Percentiles rank a stretch among this genome's conserved stretches.
phyloP scores from a whole-genome alignment of 2,113 vertebrate species.

The Steatornis caripensis region DNA sequence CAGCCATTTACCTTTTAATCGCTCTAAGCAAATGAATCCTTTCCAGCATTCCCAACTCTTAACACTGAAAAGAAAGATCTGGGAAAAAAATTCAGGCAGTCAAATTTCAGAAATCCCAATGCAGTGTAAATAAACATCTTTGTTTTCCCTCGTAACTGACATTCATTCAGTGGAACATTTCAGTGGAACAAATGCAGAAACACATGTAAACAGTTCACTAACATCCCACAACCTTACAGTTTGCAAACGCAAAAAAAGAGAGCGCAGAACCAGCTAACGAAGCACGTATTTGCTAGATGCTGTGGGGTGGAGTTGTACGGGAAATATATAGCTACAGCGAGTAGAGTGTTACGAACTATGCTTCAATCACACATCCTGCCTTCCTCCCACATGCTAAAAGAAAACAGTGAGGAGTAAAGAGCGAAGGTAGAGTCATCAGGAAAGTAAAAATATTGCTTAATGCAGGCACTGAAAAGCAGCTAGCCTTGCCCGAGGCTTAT shows the following conservation, averaged over 20 bases:
- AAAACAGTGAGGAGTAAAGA: background rate
- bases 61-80: background rate
- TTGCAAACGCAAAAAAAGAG: background rate
- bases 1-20: background rate
- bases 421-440: background rate
- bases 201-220: slow-evolving; percentile 23
- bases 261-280: background rate
- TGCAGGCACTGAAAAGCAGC: background rate
- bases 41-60: background rate
- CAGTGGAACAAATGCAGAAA: background rate
- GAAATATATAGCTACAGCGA: background rate
- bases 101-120: background rate
- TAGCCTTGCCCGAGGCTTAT: background rate
- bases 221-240: background rate
- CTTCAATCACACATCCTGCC: slow-evolving; percentile 31
- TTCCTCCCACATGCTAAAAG: slow-evolving; percentile 1
- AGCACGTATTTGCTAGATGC: background rate
- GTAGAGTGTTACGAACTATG: background rate
- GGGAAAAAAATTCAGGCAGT: background rate
- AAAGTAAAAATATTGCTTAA: background rate
- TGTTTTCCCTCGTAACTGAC: background rate
- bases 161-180: background rate
- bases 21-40: background rate
- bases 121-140: background rate
- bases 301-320: background rate